Base-by-base conservation (phyloP, 2,888 invertebrate species). In the Nebria salina region DNA sequence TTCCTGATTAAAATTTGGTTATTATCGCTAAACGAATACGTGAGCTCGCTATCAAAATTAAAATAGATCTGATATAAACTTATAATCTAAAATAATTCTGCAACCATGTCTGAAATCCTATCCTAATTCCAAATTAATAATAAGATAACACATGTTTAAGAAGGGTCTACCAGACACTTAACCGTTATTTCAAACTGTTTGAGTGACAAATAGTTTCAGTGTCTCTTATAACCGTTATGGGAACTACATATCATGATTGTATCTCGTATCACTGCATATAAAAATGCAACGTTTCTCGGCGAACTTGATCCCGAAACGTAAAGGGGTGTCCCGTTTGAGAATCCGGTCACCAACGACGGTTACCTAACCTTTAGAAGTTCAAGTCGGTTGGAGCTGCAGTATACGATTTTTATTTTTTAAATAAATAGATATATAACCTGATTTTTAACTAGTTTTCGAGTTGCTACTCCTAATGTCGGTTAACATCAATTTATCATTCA, bases 241-340 rank as follows among this genome's bases (percentile, higher is more conserved):
- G 70, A 70, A 70, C 70, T 20, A 15, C n/a, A 25, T 25, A 66
- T 25, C 54, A 54, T 70, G 70, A 70, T 70, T 15, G 25, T 70
- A 70, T 70, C 70, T 26, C 25, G 11, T 26, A 26, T 13, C 25
- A 26, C 34, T 34, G 34, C 20, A 34, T 70, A 70, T 70, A 34
- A 7, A 70, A 25, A 70, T 70, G 26, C 70, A 70, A 20, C 66
- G 65, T 34, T 34, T n/a, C 66, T 7, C 66, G n/a, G 70, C 25
- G 70, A 70, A 70, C 70, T 70, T 70, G 70, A 70, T 70, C 70
- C 70, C 54, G 54, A 11, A 13, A 13, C 13, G 54, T 8, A 54
- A 34, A 70, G 34, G 70, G 70, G 64, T 43, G 75, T 75, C 75
- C 75, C 75, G 54, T 75, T 75, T 75, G 75, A 64, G 75, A 75